Percentiles rank a stretch among this genome's conserved stretches.
Conservation (phyloP, 1,140 invertebrate genomes). For the Melipona quadrifasciata region DNA sequence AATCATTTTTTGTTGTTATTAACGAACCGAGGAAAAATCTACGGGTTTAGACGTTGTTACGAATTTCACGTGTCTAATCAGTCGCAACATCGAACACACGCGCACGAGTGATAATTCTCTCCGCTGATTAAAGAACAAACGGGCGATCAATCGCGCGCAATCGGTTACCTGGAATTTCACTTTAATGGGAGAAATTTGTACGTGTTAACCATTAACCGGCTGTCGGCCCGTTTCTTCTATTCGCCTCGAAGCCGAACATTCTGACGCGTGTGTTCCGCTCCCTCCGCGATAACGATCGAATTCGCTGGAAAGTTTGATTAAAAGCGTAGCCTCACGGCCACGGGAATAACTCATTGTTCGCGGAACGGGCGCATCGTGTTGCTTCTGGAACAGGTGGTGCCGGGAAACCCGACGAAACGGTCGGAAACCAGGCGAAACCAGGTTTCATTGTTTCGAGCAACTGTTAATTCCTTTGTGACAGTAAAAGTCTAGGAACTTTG, state of each 20-base stretch:
- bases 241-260: not conserved
- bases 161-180: slow-evolving; percentile 44
- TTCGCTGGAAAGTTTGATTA: slow-evolving; percentile 60
- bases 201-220: slow-evolving; percentile 52
- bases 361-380: slow-evolving; percentile 20
- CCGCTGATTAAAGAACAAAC: slow-evolving; percentile 6
- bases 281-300: slow-evolving; percentile 51
- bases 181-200: slow-evolving; percentile 64
- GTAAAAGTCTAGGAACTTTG: too few relatives aligned
- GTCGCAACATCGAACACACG: not conserved
- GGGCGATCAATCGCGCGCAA: not conserved
- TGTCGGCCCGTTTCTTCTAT: slow-evolving; percentile 38
- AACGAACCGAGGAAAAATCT: too few relatives aligned
- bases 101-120: not conserved
- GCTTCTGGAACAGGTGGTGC: not conserved
- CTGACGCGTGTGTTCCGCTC: not conserved
- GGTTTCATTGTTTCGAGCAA: not conserved
- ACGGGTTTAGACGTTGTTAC: too few relatives aligned
- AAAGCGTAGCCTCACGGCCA: slow-evolving; percentile 16
- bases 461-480: too few relatives aligned
- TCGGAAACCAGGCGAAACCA: slow-evolving; percentile 1
- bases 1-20: too few relatives aligned
- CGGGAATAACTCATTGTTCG: slow-evolving; percentile 53
- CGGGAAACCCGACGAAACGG: not conserved
- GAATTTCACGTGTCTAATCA: not conserved